phyloP scores from a whole-genome alignment of 2,113 vertebrate genomes.

The Varanus salvator region DNA sequence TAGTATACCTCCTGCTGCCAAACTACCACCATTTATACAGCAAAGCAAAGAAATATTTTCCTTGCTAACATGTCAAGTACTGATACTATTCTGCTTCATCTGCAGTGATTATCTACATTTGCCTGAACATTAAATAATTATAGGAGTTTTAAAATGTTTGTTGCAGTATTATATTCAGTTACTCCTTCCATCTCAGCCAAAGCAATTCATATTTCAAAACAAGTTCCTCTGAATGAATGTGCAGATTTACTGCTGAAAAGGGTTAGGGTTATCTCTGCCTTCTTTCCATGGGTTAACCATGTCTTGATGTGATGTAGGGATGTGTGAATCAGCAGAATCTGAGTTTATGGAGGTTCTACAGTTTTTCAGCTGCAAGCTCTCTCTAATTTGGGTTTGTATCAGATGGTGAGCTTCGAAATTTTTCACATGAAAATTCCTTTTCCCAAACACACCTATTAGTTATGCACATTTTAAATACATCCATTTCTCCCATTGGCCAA shows the following conservation, averaged over 20 bases:
- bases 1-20: conserved; percentile 32
- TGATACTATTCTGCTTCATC: conserved; percentile 22
- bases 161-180: background rate
- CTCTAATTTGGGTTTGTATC: no score
- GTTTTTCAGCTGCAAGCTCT: no score
- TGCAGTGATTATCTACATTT: background rate
- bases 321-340: no score
- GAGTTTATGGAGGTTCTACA: no score
- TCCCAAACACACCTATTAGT: no score
- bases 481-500: no score
- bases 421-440: no score
- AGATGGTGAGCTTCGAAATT: no score
- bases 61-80: conserved; percentile 34
- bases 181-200: background rate
- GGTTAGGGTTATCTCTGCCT: background rate
- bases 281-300: background rate
- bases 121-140: background rate
- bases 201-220: background rate
- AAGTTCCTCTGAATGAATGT: background rate
- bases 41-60: conserved; percentile 37
- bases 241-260: background rate
- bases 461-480: no score
- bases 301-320: background rate
- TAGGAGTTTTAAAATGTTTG: background rate
- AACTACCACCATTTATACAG: conserved; percentile 15